Conservation (phyloP, 2,888 invertebrate genomes). For the Rhamnusium bicolor region DNA sequence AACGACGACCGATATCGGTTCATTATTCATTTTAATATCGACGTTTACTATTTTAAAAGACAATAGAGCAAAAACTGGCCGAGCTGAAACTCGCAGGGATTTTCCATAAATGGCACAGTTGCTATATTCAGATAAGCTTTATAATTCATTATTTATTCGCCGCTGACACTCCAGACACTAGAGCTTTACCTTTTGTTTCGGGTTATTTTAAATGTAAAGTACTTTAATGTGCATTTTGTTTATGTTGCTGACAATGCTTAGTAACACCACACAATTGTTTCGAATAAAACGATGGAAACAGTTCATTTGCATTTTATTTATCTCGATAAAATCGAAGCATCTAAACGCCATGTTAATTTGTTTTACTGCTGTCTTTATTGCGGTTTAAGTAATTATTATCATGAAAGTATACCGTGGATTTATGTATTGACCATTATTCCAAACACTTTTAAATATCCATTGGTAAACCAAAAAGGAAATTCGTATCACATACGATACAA, state of each 20-base stretch:
- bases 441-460: too few species aligned
- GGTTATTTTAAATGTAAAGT: not conserved
- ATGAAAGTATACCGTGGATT: too few species aligned
- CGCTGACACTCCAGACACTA: not conserved
- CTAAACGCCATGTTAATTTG: too few species aligned
- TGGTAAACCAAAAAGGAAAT: too few species aligned
- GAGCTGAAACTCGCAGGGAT: not conserved
- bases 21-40: slow-evolving; percentile 53
- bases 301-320: not conserved
- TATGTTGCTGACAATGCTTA: not conserved
- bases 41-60: slow-evolving; percentile 45
- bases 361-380: too few species aligned
- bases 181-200: not conserved
- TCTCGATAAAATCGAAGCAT: too few species aligned
- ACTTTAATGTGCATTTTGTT: not conserved
- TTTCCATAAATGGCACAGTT: not conserved
- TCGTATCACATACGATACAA: too few species aligned
- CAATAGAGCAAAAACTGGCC: slow-evolving; percentile 35
- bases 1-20: slow-evolving; percentile 8
- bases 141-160: not conserved
- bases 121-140: not conserved
- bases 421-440: too few species aligned
- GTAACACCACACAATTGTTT: not conserved
- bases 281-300: not conserved
- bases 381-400: too few species aligned